These are phyloP conservation scores for Cranoglanis bouderius DNA, from an alignment of 2,113 vertebrate species.

Conservation along the genomic window DNA sequence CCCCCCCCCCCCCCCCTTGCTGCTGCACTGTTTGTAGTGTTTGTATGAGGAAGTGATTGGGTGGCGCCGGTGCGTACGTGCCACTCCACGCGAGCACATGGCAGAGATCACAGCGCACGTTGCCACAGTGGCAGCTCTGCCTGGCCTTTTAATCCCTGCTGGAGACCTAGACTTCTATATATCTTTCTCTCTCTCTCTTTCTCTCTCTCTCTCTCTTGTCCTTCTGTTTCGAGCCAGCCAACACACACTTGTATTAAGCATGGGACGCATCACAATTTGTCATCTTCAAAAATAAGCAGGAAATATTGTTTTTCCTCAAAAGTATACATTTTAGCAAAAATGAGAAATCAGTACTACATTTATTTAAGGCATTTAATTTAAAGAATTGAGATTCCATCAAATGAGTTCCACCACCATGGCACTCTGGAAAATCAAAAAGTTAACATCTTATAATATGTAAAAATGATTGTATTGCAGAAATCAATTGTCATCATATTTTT, in stretches of 20 bases:
- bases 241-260: not conserved
- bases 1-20: not conserved
- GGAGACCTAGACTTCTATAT: conserved; percentile 53
- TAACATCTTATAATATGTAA: not conserved
- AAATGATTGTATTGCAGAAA: not conserved
- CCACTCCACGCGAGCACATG: conserved; percentile 52
- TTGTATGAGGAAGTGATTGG: conserved; percentile 58
- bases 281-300: not conserved
- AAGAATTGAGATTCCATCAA: not conserved
- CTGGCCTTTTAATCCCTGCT: conserved; percentile 62
- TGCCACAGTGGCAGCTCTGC: conserved; percentile 60
- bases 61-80: conserved; percentile 66
- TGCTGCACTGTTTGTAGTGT: conserved; percentile 55
- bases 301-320: not conserved
- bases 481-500: not conserved
- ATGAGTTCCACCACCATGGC: not conserved
- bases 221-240: not conserved
- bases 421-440: not conserved
- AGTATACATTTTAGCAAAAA: not conserved
- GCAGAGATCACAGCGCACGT: conserved; percentile 58
- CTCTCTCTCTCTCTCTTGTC: not conserved
- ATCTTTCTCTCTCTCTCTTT: conserved; percentile 16
- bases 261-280: not conserved
- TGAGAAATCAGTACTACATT: not conserved
- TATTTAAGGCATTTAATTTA: not conserved